Evolutionary conservation across 1,140 invertebrate species (phyloP).

Genomic region (Paralvinella palmiformis): DNA sequence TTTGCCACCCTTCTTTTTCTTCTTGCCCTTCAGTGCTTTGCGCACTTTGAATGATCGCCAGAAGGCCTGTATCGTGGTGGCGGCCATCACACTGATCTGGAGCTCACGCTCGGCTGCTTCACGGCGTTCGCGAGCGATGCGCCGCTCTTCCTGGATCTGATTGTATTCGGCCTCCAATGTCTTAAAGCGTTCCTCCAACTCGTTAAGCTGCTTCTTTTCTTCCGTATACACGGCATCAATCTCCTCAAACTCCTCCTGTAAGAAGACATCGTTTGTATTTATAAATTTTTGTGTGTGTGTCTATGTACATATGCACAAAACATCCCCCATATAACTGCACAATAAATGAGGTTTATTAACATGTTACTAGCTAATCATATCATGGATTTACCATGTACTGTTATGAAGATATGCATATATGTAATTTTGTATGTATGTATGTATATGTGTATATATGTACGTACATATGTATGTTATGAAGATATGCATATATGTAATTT

Average conservation of each 20-base stretch:
- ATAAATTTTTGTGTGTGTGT: too few relatives aligned
- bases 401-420: too few relatives aligned
- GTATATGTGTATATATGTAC: too few relatives aligned
- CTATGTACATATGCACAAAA: too few relatives aligned
- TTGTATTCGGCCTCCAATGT: slow-evolving; percentile 46
- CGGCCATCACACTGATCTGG: slow-evolving; percentile 39
- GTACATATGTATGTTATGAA: too few relatives aligned
- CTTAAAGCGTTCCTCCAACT: slow-evolving; percentile 47
- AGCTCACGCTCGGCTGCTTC: slow-evolving; percentile 44
- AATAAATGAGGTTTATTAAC: not conserved
- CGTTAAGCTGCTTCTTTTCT: slow-evolving; percentile 48
- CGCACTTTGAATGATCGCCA: slow-evolving; percentile 50
- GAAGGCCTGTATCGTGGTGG: slow-evolving; percentile 49
- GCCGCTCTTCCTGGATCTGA: slow-evolving; percentile 41
- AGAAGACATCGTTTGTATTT: not conserved
- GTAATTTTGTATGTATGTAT: too few relatives aligned
- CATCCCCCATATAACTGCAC: too few relatives aligned
- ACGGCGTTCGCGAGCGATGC: slow-evolving; percentile 36
- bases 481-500: too few relatives aligned
- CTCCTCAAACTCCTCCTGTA: slow-evolving; percentile 47
- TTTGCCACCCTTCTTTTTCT: slow-evolving; percentile 36
- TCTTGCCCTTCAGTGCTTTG: slow-evolving; percentile 45
- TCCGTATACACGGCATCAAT: slow-evolving; percentile 46
- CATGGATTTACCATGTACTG: too few relatives aligned
- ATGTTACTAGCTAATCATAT: too few relatives aligned